phyloP scores from a whole-genome alignment of 2,113 vertebrate genomes.

The Polypterus bichir region DNA sequence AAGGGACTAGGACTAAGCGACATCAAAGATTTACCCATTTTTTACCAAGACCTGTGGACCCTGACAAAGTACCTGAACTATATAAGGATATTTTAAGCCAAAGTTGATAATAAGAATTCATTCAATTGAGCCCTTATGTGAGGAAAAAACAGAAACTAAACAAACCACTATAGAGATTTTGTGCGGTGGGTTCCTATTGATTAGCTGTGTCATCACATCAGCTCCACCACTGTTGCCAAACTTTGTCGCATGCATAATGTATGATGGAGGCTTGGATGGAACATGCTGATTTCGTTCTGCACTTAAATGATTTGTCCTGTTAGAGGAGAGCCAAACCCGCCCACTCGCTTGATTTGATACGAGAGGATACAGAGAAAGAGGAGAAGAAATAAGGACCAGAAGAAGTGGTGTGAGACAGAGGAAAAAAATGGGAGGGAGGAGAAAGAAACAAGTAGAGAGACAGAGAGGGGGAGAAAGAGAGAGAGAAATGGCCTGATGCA shows the following conservation, averaged over 20 bases:
- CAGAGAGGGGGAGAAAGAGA: conserved; percentile 20
- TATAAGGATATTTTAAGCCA: conserved; percentile 94
- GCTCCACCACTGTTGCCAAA: conserved; percentile 67
- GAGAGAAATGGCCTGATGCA: conserved; percentile 56
- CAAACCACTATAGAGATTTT: conserved; percentile 70
- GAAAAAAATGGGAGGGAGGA: conserved; percentile 17
- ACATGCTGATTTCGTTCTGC: conserved; percentile 60
- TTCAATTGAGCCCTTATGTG: conserved; percentile 68
- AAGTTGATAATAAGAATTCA: conserved; percentile 81
- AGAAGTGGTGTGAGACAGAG: not conserved
- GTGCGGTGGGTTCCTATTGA: conserved; percentile 63
- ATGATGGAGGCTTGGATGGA: conserved; percentile 64
- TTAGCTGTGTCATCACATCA: conserved; percentile 66
- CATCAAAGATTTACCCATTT: conserved; percentile 98
- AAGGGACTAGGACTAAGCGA: conserved; percentile 84
- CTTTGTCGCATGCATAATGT: conserved; percentile 72
- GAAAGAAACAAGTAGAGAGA: conserved; percentile 13
- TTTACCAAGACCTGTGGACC: conserved; percentile 92
- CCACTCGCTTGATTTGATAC: conserved; percentile 52
- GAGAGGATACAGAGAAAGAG: conserved; percentile 23
- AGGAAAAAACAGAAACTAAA: not conserved
- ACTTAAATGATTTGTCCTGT: conserved; percentile 55
- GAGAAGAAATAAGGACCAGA: conserved; percentile 11
- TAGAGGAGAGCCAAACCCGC: conserved; percentile 48
- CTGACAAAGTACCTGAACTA: conserved; percentile 89